phyloP scores from a whole-genome alignment of 2,113 vertebrate genomes.

The Cynocephalus volans region DNA sequence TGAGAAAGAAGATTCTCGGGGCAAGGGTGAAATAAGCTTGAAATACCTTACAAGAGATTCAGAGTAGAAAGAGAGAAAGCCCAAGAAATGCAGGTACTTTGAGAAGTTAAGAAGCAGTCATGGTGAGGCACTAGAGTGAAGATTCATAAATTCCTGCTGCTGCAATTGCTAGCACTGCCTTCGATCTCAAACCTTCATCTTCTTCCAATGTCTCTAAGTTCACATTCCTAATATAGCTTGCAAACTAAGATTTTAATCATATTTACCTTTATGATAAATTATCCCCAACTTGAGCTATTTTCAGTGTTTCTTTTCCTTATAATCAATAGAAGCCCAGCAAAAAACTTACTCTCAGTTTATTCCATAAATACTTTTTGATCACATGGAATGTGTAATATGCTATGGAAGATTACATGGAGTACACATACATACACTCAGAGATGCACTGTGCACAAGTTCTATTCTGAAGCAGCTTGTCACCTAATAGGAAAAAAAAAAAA shows the following conservation, averaged over 20 bases:
- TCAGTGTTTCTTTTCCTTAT: not conserved
- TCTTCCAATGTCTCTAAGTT: not conserved
- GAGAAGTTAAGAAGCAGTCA: not conserved
- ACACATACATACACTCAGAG: not conserved
- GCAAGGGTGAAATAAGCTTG: not conserved
- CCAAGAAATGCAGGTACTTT: not conserved
- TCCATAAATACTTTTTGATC: not conserved
- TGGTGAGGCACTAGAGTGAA: not conserved
- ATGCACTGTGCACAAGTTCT: not conserved
- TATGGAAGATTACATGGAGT: not conserved
- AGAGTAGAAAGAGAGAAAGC: not conserved
- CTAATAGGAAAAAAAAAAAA: not conserved
- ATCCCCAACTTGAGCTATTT: not conserved
- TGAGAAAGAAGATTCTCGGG: not conserved
- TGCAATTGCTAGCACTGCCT: not conserved
- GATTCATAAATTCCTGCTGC: not conserved
- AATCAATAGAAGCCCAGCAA: not conserved
- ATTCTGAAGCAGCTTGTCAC: not conserved
- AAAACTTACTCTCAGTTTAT: not conserved
- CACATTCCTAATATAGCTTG: not conserved
- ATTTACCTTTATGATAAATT: slow-evolving; percentile 2
- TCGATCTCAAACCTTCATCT: not conserved
- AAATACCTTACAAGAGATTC: not conserved
- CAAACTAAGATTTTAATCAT: not conserved
- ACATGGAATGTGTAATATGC: not conserved